These are phyloP conservation scores for Rutilus rutilus DNA, from an alignment of 2,113 vertebrate species.

Conservation along the genomic window DNA sequence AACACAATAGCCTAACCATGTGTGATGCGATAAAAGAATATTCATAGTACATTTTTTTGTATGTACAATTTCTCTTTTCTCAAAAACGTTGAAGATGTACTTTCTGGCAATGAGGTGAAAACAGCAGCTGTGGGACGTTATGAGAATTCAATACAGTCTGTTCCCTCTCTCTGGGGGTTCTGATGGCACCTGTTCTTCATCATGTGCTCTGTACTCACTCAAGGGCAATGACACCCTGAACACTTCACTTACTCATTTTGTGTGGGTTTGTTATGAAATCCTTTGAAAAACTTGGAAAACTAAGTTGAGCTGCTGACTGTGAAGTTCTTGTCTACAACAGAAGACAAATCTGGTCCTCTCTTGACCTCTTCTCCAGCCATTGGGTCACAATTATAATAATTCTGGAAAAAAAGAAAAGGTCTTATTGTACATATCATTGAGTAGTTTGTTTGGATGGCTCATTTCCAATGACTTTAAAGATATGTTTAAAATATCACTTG, in stretches of 20 bases:
- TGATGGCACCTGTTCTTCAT: slow-evolving; percentile 25
- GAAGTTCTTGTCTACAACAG: not conserved
- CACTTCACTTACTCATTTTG: slow-evolving; percentile 31
- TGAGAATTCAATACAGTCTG: slow-evolving; percentile 15
- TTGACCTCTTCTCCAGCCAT: not conserved
- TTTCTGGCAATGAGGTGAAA: slow-evolving; percentile 6
- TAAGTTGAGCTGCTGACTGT: not conserved
- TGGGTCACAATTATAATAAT: no score
- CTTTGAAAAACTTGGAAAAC: not conserved
- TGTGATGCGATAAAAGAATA: not conserved
- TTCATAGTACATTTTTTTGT: not conserved
- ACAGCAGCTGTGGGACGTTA: slow-evolving; percentile 21
- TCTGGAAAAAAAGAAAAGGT: not conserved
- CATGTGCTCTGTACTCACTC: slow-evolving; percentile 17
- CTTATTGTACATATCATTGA: no score
- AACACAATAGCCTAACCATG: not conserved
- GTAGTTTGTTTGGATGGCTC: no score
- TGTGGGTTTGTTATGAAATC: slow-evolving; percentile 18
- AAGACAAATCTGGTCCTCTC: not conserved
- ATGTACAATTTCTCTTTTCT: not conserved
- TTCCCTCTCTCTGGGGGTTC: slow-evolving; percentile 11
- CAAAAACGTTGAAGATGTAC: not conserved
- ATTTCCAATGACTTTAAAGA: not conserved
- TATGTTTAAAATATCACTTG: not conserved
- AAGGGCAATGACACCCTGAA: slow-evolving; percentile 2